Percentiles rank a stretch among this genome's conserved stretches.
phyloP scores from a whole-genome alignment of 2,888 invertebrate genomes.

The Biston betularia region DNA sequence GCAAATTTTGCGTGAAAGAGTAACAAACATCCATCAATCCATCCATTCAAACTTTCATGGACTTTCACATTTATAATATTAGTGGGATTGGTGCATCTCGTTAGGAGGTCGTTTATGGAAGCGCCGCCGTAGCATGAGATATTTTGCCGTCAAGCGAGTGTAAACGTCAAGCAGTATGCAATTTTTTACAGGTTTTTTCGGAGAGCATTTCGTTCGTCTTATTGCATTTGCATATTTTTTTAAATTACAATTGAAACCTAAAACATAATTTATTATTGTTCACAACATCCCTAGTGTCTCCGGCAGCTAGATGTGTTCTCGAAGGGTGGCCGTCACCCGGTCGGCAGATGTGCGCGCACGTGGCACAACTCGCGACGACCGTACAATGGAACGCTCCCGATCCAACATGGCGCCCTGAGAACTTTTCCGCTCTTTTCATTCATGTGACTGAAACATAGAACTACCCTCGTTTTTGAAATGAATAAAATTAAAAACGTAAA shows the following conservation, averaged over 20 bases:
- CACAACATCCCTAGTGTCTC: constrained; percentile 28
- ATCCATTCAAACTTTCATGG: too few relatives aligned
- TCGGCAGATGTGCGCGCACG: constrained; percentile 76
- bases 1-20: too few relatives aligned
- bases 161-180: too few relatives aligned
- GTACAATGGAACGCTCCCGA: constrained; percentile 77
- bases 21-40: too few relatives aligned
- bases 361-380: constrained; percentile 58
- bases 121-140: too few relatives aligned
- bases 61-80: too few relatives aligned
- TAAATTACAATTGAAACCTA: background rate
- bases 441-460: constrained; percentile 48
- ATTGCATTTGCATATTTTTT: background rate
- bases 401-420: constrained; percentile 75
- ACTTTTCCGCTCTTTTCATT: constrained; percentile 79
- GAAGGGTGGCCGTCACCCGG: constrained; percentile 62
- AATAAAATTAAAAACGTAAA: background rate
- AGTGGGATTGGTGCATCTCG: too few relatives aligned
- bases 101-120: too few relatives aligned
- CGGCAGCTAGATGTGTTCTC: constrained; percentile 49
- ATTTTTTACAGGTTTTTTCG: too few relatives aligned
- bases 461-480: constrained; percentile 41
- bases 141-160: too few relatives aligned
- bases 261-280: background rate
- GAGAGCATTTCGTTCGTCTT: too few relatives aligned